phyloP scores from a whole-genome alignment of 2,797 vertebrate species.

The Phyllotis vaccarum region DNA sequence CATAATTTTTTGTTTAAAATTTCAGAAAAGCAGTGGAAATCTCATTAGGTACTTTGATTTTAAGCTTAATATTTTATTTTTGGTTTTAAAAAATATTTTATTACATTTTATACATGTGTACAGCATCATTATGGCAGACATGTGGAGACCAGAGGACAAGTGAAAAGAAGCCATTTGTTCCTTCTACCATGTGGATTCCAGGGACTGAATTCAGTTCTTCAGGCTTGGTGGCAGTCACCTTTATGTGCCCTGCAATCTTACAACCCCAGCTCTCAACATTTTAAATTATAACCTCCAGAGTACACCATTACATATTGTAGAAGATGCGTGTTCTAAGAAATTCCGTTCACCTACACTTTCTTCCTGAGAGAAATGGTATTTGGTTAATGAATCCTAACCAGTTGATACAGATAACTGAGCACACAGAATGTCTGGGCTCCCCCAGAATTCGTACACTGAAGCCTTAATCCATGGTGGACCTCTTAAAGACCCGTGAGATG shows the following conservation, averaged over 20 bases:
- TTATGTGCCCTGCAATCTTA: neutral
- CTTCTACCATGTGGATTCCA: neutral
- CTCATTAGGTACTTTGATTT: neutral
- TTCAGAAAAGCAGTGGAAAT: neutral
- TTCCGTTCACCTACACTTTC: neutral
- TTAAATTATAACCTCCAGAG: neutral
- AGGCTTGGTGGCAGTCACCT: neutral
- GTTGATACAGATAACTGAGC: neutral
- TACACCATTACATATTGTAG: neutral
- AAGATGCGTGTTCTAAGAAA: slow-evolving; percentile 9
- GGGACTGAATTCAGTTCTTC: neutral
- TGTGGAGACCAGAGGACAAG: neutral
- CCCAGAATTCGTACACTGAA: neutral
- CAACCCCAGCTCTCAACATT: neutral
- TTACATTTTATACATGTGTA: neutral
- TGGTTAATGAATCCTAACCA: neutral
- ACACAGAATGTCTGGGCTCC: neutral
- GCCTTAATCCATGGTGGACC: neutral
- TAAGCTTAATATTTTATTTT: neutral
- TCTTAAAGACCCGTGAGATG: neutral
- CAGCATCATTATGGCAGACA: neutral
- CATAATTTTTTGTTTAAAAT: slow-evolving; percentile 49
- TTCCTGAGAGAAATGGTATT: neutral
- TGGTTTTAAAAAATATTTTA: neutral
- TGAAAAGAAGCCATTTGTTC: neutral